phyloP scores from a whole-genome alignment of 2,113 vertebrate species.

The Pyrgilauda ruficollis region DNA sequence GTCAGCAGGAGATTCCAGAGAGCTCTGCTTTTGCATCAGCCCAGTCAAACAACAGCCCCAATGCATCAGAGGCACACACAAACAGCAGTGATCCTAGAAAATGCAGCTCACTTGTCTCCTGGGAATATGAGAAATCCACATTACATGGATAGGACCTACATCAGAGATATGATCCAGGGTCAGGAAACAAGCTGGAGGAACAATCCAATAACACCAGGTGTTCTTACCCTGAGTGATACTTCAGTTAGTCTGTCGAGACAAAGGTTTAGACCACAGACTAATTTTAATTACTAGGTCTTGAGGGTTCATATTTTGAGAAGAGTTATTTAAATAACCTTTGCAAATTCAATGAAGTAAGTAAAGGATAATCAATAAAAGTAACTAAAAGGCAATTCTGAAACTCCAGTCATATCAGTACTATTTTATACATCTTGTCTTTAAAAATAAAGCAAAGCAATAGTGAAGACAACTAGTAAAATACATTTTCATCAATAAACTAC shows the following conservation, averaged over 20 bases:
- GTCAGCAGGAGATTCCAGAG: not conserved
- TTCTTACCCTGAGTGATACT: not conserved
- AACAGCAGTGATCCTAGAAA: not conserved
- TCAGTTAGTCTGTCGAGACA: not conserved
- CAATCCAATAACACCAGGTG: not conserved
- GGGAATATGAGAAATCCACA: not conserved
- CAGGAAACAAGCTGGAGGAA: not conserved
- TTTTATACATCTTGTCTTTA: not conserved
- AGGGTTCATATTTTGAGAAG: not conserved
- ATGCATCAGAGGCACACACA: fast-evolving
- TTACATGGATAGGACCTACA: not conserved
- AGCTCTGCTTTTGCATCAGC: not conserved
- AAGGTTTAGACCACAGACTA: not conserved
- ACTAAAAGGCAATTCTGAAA: not conserved
- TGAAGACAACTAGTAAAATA: not conserved
- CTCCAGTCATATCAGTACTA: not conserved
- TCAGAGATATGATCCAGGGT: not conserved
- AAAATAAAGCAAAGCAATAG: not conserved
- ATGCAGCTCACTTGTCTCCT: not conserved
- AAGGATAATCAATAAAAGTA: not conserved
- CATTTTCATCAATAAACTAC: not conserved
- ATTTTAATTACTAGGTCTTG: not conserved
- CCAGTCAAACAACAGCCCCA: not conserved
- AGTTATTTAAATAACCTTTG: not conserved
- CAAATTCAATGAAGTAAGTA: not conserved